Conservation (phyloP, 23 tunicate species). For the Phallusia fumigata region DNA sequence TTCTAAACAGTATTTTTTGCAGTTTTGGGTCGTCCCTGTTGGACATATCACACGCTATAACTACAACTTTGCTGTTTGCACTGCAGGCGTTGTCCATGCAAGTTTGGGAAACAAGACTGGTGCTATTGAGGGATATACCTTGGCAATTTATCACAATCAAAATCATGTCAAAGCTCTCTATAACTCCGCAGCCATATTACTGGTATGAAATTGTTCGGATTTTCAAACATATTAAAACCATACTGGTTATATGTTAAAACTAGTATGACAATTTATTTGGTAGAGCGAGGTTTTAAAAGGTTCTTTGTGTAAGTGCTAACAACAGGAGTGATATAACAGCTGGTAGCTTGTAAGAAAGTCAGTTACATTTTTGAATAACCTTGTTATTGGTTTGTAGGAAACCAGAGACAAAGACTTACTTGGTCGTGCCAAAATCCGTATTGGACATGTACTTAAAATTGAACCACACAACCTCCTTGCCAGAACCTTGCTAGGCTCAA, state of each 20-base stretch:
- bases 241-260: too few relatives aligned
- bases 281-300: too few relatives aligned
- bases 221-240: background rate
- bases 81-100: conserved; percentile 59
- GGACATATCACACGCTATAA: too few relatives aligned
- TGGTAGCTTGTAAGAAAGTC: too few relatives aligned
- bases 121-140: conserved; percentile 80
- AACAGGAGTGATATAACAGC: too few relatives aligned
- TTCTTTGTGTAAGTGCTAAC: too few relatives aligned
- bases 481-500: background rate
- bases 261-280: too few relatives aligned
- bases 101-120: conserved; percentile 48
- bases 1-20: too few relatives aligned
- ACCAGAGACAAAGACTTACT: conserved; percentile 4
- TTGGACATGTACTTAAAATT: background rate
- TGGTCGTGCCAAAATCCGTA: background rate
- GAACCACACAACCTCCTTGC: conserved; percentile 9
- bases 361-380: too few relatives aligned
- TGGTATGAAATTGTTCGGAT: conserved; percentile 10
- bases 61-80: too few relatives aligned
- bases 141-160: conserved; percentile 65
- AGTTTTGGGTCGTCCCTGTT: too few relatives aligned
- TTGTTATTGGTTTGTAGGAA: background rate
- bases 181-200: conserved; percentile 85
- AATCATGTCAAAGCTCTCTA: conserved; percentile 59